Percentiles rank a stretch among this genome's conserved stretches.
Conservation (phyloP, 2,113 vertebrate species). For the Larimichthys polyactis region DNA sequence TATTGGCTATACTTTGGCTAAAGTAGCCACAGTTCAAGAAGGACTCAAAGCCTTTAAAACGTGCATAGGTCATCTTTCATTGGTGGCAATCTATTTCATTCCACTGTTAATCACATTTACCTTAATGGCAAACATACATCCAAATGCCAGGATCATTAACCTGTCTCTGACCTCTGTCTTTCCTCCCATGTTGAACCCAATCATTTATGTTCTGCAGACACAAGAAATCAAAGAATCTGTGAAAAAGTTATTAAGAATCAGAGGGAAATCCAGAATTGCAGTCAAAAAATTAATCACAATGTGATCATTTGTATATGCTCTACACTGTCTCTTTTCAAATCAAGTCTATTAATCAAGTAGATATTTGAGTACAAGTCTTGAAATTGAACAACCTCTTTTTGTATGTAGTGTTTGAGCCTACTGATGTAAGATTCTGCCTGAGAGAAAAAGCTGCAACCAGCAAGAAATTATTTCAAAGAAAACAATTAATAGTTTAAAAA, state of each 20-base stretch:
- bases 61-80: conserved; percentile 60
- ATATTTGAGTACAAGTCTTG: background rate
- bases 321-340: background rate
- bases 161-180: conserved; percentile 71
- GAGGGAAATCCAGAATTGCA: conserved; percentile 12
- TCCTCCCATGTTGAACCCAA: conserved; percentile 75
- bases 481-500: background rate
- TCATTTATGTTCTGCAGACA: conserved; percentile 78
- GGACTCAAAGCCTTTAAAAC: conserved; percentile 63
- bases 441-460: background rate
- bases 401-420: background rate
- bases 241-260: conserved; percentile 45
- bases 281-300: background rate
- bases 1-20: conserved; percentile 56
- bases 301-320: background rate
- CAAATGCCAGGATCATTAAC: conserved; percentile 77
- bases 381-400: background rate
- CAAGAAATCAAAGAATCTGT: conserved; percentile 72
- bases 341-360: background rate
- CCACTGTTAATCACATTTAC: conserved; percentile 62
- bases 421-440: background rate
- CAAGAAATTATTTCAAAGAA: background rate
- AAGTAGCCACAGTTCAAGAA: conserved; percentile 55
- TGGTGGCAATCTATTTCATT: conserved; percentile 67
- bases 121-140: conserved; percentile 48